A percentile compares a stretch with the other conserved stretches of the same genome.
phyloP scores from a whole-genome alignment of 1,140 invertebrate genomes.

The Ectropis grisescens region DNA sequence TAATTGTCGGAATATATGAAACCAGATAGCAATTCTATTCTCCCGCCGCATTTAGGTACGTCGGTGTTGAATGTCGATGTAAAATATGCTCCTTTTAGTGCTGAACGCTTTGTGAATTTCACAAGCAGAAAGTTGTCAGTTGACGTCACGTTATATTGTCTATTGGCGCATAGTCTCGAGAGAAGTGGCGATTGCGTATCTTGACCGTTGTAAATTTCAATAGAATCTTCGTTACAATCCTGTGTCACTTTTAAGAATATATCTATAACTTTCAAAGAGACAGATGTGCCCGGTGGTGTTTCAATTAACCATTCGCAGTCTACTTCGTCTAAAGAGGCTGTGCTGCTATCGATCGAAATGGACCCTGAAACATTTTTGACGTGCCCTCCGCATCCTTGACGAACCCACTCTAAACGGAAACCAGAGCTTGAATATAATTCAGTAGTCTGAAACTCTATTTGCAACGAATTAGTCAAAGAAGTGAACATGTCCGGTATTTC shows the following conservation, averaged over 20 bases:
- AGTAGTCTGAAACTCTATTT: conserved; percentile 78
- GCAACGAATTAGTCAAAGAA: conserved; percentile 77
- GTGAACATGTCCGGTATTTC: conserved; percentile 73
- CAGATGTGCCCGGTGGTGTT: conserved; percentile 74
- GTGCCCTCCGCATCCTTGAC: conserved; percentile 72
- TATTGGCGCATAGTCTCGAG: conserved; percentile 74
- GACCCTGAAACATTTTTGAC: conserved; percentile 63
- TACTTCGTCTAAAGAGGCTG: conserved; percentile 70
- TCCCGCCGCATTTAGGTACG: conserved; percentile 29
- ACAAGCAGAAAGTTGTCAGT: conserved; percentile 39
- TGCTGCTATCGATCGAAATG: conserved; percentile 51
- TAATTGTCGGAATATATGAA: conserved; percentile 81
- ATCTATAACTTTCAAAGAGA: conserved; percentile 77
- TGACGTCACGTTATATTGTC: conserved; percentile 25
- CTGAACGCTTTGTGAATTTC: conserved; percentile 38
- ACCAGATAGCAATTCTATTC: conserved; percentile 41
- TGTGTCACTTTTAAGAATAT: conserved; percentile 76
- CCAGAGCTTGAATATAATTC: conserved; percentile 46
- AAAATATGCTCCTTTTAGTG: conserved; percentile 35
- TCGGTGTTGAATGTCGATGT: conserved; percentile 19
- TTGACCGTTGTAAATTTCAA: conserved; percentile 78
- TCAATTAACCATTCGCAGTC: conserved; percentile 85
- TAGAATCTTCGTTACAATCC: conserved; percentile 77
- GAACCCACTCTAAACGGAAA: conserved; percentile 76
- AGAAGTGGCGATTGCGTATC: conserved; percentile 72